Evolutionary conservation across 2,888 invertebrate genomes (phyloP).

Genomic region (Drosophila mettleri): DNA sequence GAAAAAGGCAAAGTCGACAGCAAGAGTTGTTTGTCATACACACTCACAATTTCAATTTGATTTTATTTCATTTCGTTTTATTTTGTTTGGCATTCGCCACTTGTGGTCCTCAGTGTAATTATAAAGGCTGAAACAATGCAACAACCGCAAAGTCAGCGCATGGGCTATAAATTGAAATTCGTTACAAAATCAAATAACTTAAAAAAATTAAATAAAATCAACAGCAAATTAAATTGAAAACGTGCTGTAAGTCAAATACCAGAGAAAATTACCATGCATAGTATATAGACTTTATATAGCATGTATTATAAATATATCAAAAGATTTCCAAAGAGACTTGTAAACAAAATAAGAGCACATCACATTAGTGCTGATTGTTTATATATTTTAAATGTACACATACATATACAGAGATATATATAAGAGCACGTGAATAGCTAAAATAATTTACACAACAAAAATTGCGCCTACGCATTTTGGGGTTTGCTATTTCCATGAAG

Average conservation of each 20-base stretch:
- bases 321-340: conserved; percentile 9
- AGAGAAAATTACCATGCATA: conserved; percentile 7
- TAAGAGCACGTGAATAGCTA: conserved; percentile 12
- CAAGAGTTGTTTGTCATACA: conserved; percentile 34
- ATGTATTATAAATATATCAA: neutral
- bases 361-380: conserved; percentile 28
- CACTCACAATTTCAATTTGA: conserved; percentile 20
- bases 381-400: neutral
- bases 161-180: conserved; percentile 36
- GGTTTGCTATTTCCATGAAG: conserved; percentile 41
- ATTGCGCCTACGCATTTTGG: conserved; percentile 38
- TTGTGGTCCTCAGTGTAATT: conserved; percentile 56
- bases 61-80: neutral
- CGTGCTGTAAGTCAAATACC: conserved; percentile 43
- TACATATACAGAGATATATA: neutral
- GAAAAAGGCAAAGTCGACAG: conserved; percentile 27
- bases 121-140: conserved; percentile 49
- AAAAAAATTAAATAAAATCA: conserved; percentile 3
- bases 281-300: neutral
- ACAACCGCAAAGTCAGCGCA: conserved; percentile 1
- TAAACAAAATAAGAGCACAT: conserved; percentile 35
- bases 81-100: conserved; percentile 61
- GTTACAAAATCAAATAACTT: conserved; percentile 42
- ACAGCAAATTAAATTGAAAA: conserved; percentile 9
- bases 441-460: conserved; percentile 22